Conservation (phyloP, 2,888 invertebrate genomes). For the Scaptomyza parva region DNA sequence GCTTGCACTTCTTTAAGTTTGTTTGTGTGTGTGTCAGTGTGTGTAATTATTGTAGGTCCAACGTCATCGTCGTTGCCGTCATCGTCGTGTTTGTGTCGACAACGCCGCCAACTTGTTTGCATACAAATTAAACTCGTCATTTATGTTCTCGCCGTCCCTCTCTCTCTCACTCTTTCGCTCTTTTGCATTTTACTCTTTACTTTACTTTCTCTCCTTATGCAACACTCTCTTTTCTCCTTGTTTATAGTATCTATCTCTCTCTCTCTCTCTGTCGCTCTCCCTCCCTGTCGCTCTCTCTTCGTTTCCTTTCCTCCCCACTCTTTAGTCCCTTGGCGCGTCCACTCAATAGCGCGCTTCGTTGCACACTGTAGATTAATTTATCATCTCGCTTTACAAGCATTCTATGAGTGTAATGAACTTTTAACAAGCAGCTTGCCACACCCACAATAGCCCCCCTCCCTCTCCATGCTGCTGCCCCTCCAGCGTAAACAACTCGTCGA, state of each 20-base stretch:
- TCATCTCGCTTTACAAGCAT: constrained; percentile 81
- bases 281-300: neutral
- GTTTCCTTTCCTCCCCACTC: constrained; percentile 18
- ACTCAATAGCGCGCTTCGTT: constrained; percentile 79
- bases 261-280: neutral
- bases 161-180: constrained; percentile 4
- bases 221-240: neutral
- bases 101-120: constrained; percentile 79
- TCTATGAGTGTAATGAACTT: constrained; percentile 82
- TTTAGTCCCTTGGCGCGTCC: constrained; percentile 47
- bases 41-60: constrained; percentile 73
- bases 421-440: constrained; percentile 71
- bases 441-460: constrained; percentile 40
- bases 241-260: neutral
- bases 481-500: constrained; percentile 12
- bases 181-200: constrained; percentile 1
- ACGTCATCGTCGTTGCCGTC: constrained; percentile 58
- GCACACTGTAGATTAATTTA: constrained; percentile 82
- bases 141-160: constrained; percentile 58
- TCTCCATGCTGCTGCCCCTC: neutral
- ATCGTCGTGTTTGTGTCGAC: constrained; percentile 69
- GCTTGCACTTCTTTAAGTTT: constrained; percentile 34
- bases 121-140: constrained; percentile 82
- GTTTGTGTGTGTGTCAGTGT: constrained; percentile 32
- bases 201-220: constrained; percentile 1